Percentiles rank a stretch among this genome's conserved stretches.
These are phyloP conservation scores for Tetrao urogallus DNA, from an alignment of 2,113 vertebrate genomes.

Conservation along the genomic window DNA sequence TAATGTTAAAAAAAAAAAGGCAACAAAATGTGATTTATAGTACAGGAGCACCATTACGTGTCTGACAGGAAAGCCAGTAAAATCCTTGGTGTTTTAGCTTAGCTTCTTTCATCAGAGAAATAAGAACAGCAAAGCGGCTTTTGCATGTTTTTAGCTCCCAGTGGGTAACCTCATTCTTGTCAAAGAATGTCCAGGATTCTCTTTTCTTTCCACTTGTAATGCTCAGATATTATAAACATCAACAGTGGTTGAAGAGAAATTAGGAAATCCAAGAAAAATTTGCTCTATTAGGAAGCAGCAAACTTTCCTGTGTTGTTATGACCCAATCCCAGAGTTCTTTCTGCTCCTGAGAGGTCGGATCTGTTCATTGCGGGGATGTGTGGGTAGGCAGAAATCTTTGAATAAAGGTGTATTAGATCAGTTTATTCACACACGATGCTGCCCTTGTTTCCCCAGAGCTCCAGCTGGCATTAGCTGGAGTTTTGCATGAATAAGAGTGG, in stretches of 20 bases:
- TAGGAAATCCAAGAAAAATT: neutral
- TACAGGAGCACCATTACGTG: neutral
- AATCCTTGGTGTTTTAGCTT: neutral
- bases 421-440: neutral
- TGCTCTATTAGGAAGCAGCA: neutral
- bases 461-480: neutral
- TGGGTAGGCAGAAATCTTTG: accelerated
- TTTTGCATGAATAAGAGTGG: neutral
- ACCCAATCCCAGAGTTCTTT: neutral
- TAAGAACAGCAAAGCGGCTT: neutral
- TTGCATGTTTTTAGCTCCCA: neutral
- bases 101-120: constrained; percentile 14
- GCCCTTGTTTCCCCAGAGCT: neutral
- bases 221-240: neutral
- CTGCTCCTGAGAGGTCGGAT: neutral
- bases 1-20: neutral
- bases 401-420: neutral
- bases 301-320: neutral
- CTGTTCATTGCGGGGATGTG: neutral
- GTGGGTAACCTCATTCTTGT: neutral
- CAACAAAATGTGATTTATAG: constrained; percentile 39
- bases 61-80: neutral
- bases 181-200: neutral
- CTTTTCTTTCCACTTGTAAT: neutral
- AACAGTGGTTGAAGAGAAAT: neutral